These are phyloP conservation scores for Valencia hispanica DNA, from an alignment of 2,797 vertebrate species.

Conservation along the genomic window DNA sequence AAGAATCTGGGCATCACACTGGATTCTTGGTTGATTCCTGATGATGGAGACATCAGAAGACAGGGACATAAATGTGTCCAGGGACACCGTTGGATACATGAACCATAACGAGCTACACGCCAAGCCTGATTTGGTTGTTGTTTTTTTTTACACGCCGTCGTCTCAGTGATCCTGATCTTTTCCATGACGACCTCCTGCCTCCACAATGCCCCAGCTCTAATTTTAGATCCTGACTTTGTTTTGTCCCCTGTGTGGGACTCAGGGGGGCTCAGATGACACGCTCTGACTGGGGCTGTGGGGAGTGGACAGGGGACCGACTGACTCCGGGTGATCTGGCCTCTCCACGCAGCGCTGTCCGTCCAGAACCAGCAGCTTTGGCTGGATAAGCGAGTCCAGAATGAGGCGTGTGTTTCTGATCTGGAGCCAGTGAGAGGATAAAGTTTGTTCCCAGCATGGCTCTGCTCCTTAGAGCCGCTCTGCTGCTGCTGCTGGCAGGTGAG, in stretches of 20 bases:
- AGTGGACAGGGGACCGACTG: conserved; percentile 28
- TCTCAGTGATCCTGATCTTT: background rate
- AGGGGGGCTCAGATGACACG: conserved; percentile 63
- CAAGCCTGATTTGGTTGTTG: background rate
- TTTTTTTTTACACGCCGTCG: background rate
- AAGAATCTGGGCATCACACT: too few relatives aligned
- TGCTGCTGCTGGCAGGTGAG: conserved; percentile 69
- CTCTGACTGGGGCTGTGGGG: conserved; percentile 48
- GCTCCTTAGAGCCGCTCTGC: conserved; percentile 49
- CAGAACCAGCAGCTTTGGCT: background rate
- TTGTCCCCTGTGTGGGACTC: conserved; percentile 43
- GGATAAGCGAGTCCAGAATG: conserved; percentile 14
- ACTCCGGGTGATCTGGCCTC: background rate
- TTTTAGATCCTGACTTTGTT: conserved; percentile 57
- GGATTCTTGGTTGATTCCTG: background rate
- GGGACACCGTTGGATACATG: background rate
- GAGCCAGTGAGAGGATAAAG: conserved; percentile 26
- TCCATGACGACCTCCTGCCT: background rate
- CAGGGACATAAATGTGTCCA: background rate
- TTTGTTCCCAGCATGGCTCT: conserved; percentile 51
- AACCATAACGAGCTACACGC: too few relatives aligned
- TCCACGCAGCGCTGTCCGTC: background rate
- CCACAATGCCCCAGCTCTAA: conserved; percentile 21
- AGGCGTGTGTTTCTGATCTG: conserved; percentile 21
- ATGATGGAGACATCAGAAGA: background rate